Conservation (phyloP, 2,888 invertebrate genomes). For the Heliconius sara region DNA sequence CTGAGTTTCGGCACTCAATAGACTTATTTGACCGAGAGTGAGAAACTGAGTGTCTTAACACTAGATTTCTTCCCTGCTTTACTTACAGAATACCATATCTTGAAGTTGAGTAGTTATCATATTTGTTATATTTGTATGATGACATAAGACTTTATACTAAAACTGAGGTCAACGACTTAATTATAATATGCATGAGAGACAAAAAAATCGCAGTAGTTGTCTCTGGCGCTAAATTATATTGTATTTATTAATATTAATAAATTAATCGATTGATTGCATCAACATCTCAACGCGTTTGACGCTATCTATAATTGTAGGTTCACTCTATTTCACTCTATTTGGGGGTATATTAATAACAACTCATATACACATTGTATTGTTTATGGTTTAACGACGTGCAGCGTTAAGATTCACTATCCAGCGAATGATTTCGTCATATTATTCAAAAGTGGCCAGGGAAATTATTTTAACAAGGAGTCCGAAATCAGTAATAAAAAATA, state of each 20-base stretch:
- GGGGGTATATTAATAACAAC: background rate
- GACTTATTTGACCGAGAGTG: no score
- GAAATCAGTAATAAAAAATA: no score
- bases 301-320: background rate
- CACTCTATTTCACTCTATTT: background rate
- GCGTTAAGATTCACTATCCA: background rate
- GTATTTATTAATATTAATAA: conserved; percentile 14
- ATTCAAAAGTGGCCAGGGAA: no score
- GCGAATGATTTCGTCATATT: no score
- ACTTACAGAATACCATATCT: no score
- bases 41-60: no score
- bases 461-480: no score
- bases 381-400: background rate
- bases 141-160: conserved; percentile 17
- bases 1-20: no score
- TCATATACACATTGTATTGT: background rate
- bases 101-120: no score
- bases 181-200: background rate
- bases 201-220: background rate
- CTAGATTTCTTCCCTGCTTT: no score
- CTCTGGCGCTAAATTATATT: background rate
- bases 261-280: background rate
- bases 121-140: conserved; percentile 19
- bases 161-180: conserved; percentile 13
- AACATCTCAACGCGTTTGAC: background rate